Percentiles rank a stretch among this genome's conserved stretches.
These are phyloP conservation scores for Oceanodroma leucorhoa DNA, from an alignment of 2,797 vertebrate genomes.

Conservation along the genomic window DNA sequence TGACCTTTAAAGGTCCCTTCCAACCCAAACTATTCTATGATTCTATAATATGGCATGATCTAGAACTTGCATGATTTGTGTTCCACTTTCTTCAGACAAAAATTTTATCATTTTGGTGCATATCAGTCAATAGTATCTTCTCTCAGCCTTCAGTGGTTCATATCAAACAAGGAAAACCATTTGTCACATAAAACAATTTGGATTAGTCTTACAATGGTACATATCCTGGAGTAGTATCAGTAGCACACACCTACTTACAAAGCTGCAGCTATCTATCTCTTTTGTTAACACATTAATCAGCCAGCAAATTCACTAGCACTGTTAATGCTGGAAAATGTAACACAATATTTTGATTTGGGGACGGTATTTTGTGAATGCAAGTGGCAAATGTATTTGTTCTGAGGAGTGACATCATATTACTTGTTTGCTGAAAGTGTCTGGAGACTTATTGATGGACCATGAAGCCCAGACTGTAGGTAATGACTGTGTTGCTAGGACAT, in stretches of 20 bases:
- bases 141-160: not conserved
- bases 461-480: not conserved
- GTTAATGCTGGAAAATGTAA: not conserved
- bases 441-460: not conserved
- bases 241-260: not conserved
- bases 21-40: too few relatives aligned
- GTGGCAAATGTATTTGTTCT: not conserved
- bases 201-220: not conserved
- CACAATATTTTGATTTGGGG: not conserved
- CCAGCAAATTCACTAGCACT: not conserved
- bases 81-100: not conserved
- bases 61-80: not conserved
- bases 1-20: too few relatives aligned
- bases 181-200: not conserved
- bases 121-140: not conserved
- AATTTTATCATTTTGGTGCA: not conserved
- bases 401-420: not conserved
- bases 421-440: not conserved
- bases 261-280: not conserved
- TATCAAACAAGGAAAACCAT: not conserved
- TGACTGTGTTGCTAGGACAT: not conserved
- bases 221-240: not conserved
- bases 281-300: not conserved
- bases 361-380: not conserved
- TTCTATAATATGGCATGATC: not conserved